Evolutionary conservation across 2,113 vertebrate species (phyloP).

Genomic region (Heptranchias perlo): DNA sequence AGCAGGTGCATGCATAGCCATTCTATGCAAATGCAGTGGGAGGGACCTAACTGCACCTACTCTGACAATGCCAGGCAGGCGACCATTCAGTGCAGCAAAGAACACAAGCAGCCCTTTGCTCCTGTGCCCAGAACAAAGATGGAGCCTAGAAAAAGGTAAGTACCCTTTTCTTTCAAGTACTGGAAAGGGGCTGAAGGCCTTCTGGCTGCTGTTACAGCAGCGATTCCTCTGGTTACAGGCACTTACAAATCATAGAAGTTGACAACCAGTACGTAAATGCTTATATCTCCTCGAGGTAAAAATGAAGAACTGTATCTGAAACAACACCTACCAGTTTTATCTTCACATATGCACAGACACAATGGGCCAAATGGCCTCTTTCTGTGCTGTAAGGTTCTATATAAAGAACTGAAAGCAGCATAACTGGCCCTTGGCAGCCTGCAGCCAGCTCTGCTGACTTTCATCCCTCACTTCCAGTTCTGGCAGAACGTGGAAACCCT

Average conservation of each 20-base stretch:
- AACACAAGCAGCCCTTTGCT: background rate
- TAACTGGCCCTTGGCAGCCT: conserved; percentile 80
- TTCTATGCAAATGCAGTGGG: background rate
- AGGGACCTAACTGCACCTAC: background rate
- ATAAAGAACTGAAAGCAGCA: conserved; percentile 85
- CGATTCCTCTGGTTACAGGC: background rate
- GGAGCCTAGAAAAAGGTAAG: background rate
- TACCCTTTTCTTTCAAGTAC: background rate
- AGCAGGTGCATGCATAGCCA: background rate
- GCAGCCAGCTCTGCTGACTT: conserved; percentile 28
- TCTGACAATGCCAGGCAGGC: background rate
- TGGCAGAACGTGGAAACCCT: background rate
- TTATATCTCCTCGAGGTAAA: background rate
- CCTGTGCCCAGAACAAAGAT: background rate
- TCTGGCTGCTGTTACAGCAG: background rate
- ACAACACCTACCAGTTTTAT: conserved; percentile 81
- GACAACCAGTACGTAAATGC: background rate
- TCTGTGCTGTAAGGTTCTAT: background rate
- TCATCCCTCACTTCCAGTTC: background rate
- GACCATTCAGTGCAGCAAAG: background rate
- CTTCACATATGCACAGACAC: conserved; percentile 50
- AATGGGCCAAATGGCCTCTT: background rate
- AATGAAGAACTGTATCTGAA: background rate
- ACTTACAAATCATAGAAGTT: background rate
- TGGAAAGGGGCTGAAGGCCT: background rate